Conservation (phyloP, 2,797 vertebrate species). For the Sebastes minor region DNA sequence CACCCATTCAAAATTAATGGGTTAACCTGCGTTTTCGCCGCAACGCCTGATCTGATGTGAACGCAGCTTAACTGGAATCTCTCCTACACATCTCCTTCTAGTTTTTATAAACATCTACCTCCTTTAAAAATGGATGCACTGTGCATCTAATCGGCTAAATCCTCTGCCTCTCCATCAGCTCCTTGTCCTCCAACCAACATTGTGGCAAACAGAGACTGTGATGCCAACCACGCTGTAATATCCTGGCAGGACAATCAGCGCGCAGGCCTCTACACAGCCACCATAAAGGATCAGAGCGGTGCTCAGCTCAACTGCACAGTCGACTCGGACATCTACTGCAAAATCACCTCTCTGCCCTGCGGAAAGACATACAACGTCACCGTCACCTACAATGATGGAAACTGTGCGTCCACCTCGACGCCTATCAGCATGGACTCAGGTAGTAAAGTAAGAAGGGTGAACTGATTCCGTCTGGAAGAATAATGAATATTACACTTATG, state of each 20-base stretch:
- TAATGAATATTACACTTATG: neutral
- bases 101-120: neutral
- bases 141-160: neutral
- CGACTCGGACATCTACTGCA: constrained; percentile 63
- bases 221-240: constrained; percentile 60
- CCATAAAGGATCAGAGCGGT: constrained; percentile 57
- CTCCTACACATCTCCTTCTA: neutral
- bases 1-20: no score
- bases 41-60: no score
- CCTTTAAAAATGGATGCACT: neutral
- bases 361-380: constrained; percentile 73
- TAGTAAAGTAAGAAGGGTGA: constrained; percentile 26
- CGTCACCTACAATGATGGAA: constrained; percentile 62
- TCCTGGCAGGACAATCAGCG: constrained; percentile 69
- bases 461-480: neutral
- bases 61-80: neutral
- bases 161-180: constrained; percentile 45
- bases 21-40: no score
- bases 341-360: constrained; percentile 65
- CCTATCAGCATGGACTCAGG: constrained; percentile 74
- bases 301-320: constrained; percentile 70
- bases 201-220: constrained; percentile 67
- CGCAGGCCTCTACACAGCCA: constrained; percentile 61
- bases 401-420: constrained; percentile 66
- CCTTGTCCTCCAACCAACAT: constrained; percentile 70